These are phyloP conservation scores for Cancer borealis DNA, from an alignment of 2,888 invertebrate genomes.

Conservation along the genomic window DNA sequence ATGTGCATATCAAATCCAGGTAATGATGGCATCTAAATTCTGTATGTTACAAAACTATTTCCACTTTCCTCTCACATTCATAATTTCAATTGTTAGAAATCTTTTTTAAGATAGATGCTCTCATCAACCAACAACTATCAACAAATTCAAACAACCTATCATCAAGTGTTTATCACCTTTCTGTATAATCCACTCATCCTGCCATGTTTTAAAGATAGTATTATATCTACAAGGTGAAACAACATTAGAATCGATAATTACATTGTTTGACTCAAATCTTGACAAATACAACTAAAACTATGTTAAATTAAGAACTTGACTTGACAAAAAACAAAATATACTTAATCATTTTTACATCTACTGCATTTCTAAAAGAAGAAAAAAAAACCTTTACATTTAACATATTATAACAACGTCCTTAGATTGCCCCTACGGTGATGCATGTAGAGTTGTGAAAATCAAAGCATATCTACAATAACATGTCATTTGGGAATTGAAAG, in stretches of 20 bases:
- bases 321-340: neutral
- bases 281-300: conserved; percentile 23
- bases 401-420: neutral
- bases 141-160: neutral
- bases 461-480: conserved; percentile 27
- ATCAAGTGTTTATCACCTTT: neutral
- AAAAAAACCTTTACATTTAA: neutral
- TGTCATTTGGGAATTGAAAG: neutral
- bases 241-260: neutral
- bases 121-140: conserved; percentile 28
- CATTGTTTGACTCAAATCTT: neutral
- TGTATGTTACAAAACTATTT: conserved; percentile 7
- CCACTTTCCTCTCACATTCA: neutral
- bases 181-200: conserved; percentile 9
- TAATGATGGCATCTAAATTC: neutral
- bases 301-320: neutral
- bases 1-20: neutral
- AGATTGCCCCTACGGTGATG: conserved; percentile 16
- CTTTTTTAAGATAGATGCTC: conserved; percentile 1
- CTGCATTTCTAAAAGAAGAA: neutral
- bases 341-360: neutral
- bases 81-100: neutral
- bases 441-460: conserved; percentile 29
- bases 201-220: conserved; percentile 16
- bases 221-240: neutral